Conservation (phyloP, 2,797 vertebrate species). For the Emys orbicularis region DNA sequence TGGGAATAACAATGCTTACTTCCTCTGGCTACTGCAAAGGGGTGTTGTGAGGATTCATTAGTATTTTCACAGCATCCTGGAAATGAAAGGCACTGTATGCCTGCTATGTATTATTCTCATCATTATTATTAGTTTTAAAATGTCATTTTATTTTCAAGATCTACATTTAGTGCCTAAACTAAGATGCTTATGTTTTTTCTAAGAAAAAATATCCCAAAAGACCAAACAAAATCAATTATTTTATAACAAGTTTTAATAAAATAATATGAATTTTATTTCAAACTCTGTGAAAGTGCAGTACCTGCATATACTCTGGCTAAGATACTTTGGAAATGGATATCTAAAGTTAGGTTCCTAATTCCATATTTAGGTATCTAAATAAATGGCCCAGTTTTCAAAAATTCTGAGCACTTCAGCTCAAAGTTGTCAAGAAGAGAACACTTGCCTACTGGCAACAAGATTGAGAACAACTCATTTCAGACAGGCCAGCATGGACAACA, state of each 20-base stretch:
- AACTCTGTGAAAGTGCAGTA: background rate
- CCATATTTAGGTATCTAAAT: background rate
- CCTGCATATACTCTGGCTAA: background rate
- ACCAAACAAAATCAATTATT: background rate
- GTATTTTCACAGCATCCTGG: constrained; percentile 16
- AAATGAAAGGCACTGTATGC: background rate
- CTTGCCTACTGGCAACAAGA: background rate
- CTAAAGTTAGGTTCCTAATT: background rate
- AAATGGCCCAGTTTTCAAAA: background rate
- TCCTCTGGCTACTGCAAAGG: background rate
- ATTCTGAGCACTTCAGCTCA: background rate
- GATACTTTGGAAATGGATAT: background rate
- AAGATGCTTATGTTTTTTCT: background rate
- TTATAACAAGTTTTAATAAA: background rate
- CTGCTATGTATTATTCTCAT: background rate
- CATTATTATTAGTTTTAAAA: background rate
- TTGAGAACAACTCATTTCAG: background rate
- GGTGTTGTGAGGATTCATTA: constrained; percentile 11
- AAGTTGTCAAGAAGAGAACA: background rate
- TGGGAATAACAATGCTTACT: background rate
- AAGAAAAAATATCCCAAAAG: background rate
- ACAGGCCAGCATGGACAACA: background rate
- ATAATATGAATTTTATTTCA: background rate
- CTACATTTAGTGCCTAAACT: fast-evolving
- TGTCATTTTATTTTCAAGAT: constrained; percentile 13